These are phyloP conservation scores for Teleopsis dalmanni DNA, from an alignment of 1,140 invertebrate genomes.

Conservation along the genomic window DNA sequence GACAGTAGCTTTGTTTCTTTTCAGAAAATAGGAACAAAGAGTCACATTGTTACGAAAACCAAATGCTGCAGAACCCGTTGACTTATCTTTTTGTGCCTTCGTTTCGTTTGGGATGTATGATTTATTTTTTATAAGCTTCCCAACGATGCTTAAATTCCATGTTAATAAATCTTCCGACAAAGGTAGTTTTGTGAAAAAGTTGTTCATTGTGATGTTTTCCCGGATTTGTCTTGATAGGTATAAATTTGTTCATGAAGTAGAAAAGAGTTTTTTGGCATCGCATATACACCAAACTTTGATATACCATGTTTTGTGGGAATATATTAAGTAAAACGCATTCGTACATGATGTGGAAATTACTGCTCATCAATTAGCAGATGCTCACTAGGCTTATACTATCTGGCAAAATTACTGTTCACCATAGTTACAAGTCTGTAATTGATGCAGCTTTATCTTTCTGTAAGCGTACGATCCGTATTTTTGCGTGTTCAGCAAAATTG, in stretches of 20 bases:
- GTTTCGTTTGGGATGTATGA: constrained; percentile 13
- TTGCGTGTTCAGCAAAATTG: no score
- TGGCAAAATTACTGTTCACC: no score
- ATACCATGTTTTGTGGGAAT: not conserved
- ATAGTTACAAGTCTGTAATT: no score
- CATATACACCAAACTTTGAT: not conserved
- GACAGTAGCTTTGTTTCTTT: constrained; percentile 16
- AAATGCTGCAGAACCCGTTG: constrained; percentile 4
- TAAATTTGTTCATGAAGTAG: constrained; percentile 14
- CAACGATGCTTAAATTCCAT: constrained; percentile 12
- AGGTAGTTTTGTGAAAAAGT: constrained; percentile 19
- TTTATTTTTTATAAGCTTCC: constrained; percentile 15
- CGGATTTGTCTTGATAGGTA: constrained; percentile 14
- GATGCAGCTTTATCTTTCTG: no score
- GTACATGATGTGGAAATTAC: no score
- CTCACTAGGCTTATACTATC: no score
- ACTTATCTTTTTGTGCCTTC: constrained; percentile 11
- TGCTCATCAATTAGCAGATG: not conserved
- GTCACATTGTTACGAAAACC: not conserved
- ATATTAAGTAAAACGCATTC: no score
- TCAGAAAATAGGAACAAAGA: not conserved
- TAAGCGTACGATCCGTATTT: no score
- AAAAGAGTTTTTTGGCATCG: not conserved
- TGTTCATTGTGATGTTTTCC: constrained; percentile 18
- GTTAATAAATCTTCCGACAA: constrained; percentile 11